Percentiles rank a stretch among this genome's conserved stretches.
phyloP scores from a whole-genome alignment of 2,888 invertebrate genomes.

The Venusia cambrica region DNA sequence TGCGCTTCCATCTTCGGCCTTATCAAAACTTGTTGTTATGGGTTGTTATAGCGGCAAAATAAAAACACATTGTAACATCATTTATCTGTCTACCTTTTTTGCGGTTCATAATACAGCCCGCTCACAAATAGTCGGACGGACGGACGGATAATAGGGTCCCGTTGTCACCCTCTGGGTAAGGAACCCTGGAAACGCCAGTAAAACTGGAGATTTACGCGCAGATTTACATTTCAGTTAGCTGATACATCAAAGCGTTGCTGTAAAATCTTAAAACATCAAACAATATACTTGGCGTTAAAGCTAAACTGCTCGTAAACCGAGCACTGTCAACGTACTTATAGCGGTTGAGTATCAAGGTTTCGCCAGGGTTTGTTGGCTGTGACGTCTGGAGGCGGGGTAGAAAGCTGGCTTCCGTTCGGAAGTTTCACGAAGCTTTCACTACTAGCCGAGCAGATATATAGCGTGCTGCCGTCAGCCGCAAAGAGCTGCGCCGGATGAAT shows the following conservation, averaged over 20 bases:
- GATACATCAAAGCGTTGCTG: constrained; percentile 4
- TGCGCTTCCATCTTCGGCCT: no score
- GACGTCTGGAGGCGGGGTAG: constrained; percentile 65
- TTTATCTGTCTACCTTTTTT: no score
- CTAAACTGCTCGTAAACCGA: constrained; percentile 19
- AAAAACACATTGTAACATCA: no score
- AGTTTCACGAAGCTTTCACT: constrained; percentile 77
- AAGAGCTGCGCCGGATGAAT: constrained; percentile 39
- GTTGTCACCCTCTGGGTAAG: no score
- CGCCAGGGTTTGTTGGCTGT: constrained; percentile 51
- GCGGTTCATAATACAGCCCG: no score
- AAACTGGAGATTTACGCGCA: constrained; percentile 8
- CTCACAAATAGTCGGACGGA: no score
- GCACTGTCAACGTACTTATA: constrained; percentile 21
- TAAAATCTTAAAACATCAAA: constrained; percentile 7
- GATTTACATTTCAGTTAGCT: constrained; percentile 6
- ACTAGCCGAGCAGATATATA: constrained; percentile 46
- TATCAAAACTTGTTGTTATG: no score
- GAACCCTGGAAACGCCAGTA: no score
- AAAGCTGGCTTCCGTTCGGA: constrained; percentile 75
- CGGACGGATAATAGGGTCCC: no score
- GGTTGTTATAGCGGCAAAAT: no score
- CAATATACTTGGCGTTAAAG: constrained; percentile 19
- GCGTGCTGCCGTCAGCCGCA: constrained; percentile 38
- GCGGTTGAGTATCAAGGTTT: constrained; percentile 20